Conservation (phyloP, 1,140 invertebrate species). For the Tetragnatha versicolor region DNA sequence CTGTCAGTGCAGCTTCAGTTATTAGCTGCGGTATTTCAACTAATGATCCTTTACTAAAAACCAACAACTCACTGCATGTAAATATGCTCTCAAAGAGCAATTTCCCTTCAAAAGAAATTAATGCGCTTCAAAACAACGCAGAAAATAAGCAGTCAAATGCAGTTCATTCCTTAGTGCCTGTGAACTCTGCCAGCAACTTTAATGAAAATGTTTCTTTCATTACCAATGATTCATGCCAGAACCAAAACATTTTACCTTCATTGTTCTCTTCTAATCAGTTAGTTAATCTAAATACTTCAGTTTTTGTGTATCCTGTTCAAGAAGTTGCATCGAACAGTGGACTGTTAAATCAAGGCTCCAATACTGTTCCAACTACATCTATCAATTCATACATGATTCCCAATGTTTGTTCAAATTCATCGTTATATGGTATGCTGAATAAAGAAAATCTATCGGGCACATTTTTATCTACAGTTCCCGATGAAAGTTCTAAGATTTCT, state of each 20-base stretch:
- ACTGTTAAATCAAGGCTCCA: background rate
- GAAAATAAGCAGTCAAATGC: too few relatives aligned
- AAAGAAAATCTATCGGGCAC: constrained; percentile 16
- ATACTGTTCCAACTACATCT: background rate
- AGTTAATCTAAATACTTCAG: constrained; percentile 13
- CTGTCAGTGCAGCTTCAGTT: too few relatives aligned
- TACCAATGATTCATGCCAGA: constrained; percentile 5
- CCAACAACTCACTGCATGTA: too few relatives aligned
- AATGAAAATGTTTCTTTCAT: constrained; percentile 28
- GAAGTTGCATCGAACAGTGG: background rate
- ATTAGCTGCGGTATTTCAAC: too few relatives aligned
- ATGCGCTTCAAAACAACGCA: too few relatives aligned
- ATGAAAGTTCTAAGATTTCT: background rate
- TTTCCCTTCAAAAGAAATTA: too few relatives aligned
- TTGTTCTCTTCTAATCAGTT: constrained; percentile 36
- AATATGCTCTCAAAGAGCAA: too few relatives aligned
- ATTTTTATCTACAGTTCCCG: background rate
- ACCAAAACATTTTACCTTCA: constrained; percentile 43
- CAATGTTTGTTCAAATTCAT: constrained; percentile 5
- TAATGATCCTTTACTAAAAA: too few relatives aligned
- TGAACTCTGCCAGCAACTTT: constrained; percentile 7
- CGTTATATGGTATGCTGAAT: constrained; percentile 6
- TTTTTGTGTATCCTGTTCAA: constrained; percentile 1
- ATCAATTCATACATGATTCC: background rate
- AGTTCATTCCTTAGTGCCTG: background rate